Evolutionary conservation across 2,888 invertebrate genomes (phyloP).

Genomic region (Plebejus anna): DNA sequence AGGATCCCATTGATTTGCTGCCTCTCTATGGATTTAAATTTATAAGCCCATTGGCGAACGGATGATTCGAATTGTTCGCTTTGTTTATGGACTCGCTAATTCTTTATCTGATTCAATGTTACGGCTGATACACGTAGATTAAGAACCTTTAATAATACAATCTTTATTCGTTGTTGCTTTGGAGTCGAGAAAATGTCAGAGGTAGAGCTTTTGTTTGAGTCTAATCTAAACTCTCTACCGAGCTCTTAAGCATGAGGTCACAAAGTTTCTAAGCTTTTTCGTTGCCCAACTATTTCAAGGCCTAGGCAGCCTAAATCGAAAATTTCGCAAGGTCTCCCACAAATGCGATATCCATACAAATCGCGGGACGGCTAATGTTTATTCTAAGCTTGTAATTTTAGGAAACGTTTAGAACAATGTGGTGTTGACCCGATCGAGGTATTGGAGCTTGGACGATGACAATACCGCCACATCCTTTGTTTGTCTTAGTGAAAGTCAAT

Average conservation of each 20-base stretch:
- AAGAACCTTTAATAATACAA: neutral
- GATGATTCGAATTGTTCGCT: slow-evolving; percentile 17
- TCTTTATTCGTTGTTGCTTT: neutral
- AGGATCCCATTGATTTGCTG: slow-evolving; percentile 74
- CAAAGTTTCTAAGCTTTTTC: neutral
- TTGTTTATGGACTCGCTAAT: slow-evolving; percentile 12
- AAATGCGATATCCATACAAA: slow-evolving; percentile 26
- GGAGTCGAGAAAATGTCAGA: neutral
- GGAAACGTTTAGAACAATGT: slow-evolving; percentile 48
- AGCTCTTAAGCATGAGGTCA: neutral
- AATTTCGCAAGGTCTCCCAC: neutral
- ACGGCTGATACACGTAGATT: neutral
- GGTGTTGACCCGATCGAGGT: slow-evolving; percentile 45
- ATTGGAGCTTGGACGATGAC: slow-evolving; percentile 53
- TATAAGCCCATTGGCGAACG: slow-evolving; percentile 19
- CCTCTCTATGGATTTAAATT: slow-evolving; percentile 38
- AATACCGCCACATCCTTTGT: slow-evolving; percentile 69
- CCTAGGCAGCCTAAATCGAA: neutral
- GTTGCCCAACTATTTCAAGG: neutral
- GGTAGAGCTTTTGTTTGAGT: neutral
- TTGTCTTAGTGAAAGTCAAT: slow-evolving; percentile 68
- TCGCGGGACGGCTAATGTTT: slow-evolving; percentile 36
- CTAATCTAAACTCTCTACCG: too few species aligned
- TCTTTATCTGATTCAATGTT: slow-evolving; percentile 14
- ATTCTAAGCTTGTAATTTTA: slow-evolving; percentile 46